These are phyloP conservation scores for Antigone vipio DNA, from an alignment of 2,113 vertebrate species.

Conservation along the genomic window DNA sequence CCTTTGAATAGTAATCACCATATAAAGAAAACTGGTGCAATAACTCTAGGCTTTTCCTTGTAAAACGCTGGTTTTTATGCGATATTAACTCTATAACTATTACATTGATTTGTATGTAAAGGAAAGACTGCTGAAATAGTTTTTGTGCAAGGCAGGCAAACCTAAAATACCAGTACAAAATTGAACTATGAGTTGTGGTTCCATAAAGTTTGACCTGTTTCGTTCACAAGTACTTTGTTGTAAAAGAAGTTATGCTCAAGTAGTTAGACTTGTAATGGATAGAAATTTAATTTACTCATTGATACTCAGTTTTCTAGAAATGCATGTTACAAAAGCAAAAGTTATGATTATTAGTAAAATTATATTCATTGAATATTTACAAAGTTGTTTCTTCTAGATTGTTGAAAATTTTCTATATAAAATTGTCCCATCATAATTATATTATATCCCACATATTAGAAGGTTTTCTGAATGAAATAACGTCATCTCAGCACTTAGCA, in stretches of 20 bases:
- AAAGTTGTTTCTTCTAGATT: background rate
- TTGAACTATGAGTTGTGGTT: background rate
- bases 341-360: background rate
- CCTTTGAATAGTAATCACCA: background rate
- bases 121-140: background rate
- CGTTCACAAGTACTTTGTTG: background rate
- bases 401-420: background rate
- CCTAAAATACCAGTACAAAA: background rate
- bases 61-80: background rate
- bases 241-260: background rate
- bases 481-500: background rate
- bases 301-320: background rate
- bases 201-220: background rate
- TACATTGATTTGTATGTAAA: background rate
- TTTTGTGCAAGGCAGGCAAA: background rate
- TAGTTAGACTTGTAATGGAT: background rate
- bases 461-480: background rate
- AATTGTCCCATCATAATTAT: background rate
- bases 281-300: background rate
- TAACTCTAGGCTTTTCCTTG: background rate
- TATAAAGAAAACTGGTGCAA: background rate
- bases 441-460: background rate
- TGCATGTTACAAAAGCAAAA: background rate
- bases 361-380: background rate
- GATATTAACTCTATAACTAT: background rate